Evolutionary conservation across 2,113 vertebrate species (phyloP).

Genomic region (Ranitomeya variabilis): DNA sequence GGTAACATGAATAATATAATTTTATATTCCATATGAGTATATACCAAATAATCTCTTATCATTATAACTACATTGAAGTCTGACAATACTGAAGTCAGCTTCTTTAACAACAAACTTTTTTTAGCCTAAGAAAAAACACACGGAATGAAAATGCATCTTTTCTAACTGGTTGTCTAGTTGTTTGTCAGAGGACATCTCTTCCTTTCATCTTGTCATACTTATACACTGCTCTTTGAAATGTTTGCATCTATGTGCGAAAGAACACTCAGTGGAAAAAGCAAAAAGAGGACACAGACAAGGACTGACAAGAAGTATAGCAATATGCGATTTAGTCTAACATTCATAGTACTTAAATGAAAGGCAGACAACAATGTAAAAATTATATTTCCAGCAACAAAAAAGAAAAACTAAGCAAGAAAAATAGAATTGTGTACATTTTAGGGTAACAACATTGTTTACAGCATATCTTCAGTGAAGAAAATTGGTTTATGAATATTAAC

Average conservation of each 20-base stretch:
- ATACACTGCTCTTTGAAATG: slow-evolving; percentile 45
- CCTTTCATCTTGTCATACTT: slow-evolving; percentile 55
- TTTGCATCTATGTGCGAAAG: slow-evolving; percentile 39
- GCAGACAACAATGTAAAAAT: slow-evolving; percentile 10
- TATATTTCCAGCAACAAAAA: neutral
- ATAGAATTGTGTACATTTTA: neutral
- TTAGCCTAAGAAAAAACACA: neutral
- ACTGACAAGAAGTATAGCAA: slow-evolving; percentile 40
- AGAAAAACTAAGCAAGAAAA: neutral
- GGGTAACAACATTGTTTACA: neutral
- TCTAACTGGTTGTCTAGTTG: slow-evolving; percentile 47
- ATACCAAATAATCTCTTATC: neutral
- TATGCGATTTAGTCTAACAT: slow-evolving; percentile 42
- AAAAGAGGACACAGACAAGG: slow-evolving; percentile 43
- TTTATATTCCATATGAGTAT: neutral
- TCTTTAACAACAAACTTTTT: slow-evolving; percentile 3
- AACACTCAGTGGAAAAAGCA: slow-evolving; percentile 49
- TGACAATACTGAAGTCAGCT: neutral
- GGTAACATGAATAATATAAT: neutral
- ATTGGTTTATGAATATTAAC: neutral
- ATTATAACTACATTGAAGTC: neutral
- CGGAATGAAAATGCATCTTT: slow-evolving; percentile 25
- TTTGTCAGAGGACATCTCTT: slow-evolving; percentile 45
- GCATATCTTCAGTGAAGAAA: neutral
- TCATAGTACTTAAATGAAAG: slow-evolving; percentile 2